Evolutionary conservation across 2,797 vertebrate species (phyloP).

Genomic region (Balearica regulorum): DNA sequence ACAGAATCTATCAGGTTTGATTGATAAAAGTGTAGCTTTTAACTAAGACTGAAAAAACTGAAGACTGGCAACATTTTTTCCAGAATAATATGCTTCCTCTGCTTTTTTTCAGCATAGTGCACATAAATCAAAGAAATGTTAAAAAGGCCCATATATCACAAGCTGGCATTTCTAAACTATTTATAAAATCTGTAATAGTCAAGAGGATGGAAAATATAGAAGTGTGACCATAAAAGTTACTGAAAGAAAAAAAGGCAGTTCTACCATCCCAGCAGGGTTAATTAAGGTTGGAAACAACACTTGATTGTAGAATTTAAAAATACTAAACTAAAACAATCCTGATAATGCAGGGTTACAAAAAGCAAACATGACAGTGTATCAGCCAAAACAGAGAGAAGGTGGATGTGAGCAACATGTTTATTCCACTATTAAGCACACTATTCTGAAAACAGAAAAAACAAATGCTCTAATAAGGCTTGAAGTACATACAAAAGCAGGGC

Average conservation of each 20-base stretch:
- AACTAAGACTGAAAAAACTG: conserved; percentile 69
- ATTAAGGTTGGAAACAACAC: conserved; percentile 77
- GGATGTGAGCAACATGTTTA: conserved; percentile 76
- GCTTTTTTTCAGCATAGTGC: conserved; percentile 77
- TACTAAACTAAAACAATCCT: conserved; percentile 75
- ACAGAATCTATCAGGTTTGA: conserved; percentile 74
- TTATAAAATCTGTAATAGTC: conserved; percentile 75
- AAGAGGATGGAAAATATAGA: conserved; percentile 56
- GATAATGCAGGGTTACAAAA: conserved; percentile 71
- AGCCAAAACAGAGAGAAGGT: conserved; percentile 76
- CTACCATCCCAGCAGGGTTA: conserved; percentile 67
- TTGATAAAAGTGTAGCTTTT: conserved; percentile 77
- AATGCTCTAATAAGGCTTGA: conserved; percentile 77
- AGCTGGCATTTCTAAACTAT: conserved; percentile 76
- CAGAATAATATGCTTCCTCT: conserved; percentile 83
- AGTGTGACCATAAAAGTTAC: conserved; percentile 44
- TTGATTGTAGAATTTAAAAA: conserved; percentile 47
- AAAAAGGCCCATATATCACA: conserved; percentile 80
- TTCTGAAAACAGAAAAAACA: conserved; percentile 73
- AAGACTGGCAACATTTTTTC: conserved; percentile 75
- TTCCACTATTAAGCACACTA: conserved; percentile 74
- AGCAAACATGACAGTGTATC: conserved; percentile 58
- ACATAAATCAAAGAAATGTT: conserved; percentile 84
- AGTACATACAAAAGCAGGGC: conserved; percentile 49
- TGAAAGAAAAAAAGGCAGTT: conserved; percentile 52